phyloP scores from a whole-genome alignment of 2,888 invertebrate species.

The Panopea generosa region DNA sequence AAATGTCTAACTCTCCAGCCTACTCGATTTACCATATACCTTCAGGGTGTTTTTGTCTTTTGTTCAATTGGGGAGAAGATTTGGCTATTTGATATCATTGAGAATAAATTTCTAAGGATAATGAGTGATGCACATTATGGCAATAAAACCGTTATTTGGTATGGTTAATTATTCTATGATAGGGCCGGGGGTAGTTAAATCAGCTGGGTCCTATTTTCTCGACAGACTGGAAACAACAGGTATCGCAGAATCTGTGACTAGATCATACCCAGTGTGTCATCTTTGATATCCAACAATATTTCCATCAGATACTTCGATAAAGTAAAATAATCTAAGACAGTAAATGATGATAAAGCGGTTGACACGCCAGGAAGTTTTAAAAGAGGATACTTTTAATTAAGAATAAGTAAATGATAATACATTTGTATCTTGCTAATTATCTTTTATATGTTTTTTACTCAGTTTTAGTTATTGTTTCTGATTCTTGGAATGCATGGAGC shows the following conservation, averaged over 20 bases:
- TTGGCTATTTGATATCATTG: conserved; percentile 57
- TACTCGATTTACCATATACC: neutral
- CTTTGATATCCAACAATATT: conserved; percentile 36
- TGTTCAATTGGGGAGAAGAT: conserved; percentile 56
- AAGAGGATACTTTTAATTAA: no score
- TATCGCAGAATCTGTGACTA: conserved; percentile 32
- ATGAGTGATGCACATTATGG: conserved; percentile 50
- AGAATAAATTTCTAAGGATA: conserved; percentile 47
- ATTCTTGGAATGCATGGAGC: no score
- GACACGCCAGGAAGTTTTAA: no score
- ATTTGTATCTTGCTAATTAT: no score
- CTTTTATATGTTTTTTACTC: no score
- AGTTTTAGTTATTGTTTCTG: no score
- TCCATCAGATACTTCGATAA: no score
- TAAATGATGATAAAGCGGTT: no score
- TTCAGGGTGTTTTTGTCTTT: conserved; percentile 41
- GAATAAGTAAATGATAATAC: no score
- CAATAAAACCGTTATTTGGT: conserved; percentile 62
- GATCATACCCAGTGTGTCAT: conserved; percentile 54
- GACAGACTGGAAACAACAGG: conserved; percentile 56
- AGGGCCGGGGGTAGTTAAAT: conserved; percentile 39
- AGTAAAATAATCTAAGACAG: no score
- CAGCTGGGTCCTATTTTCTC: conserved; percentile 46
- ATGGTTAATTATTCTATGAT: conserved; percentile 59
- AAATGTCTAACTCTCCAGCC: neutral